These are phyloP conservation scores for Dasyprocta punctata DNA, from an alignment of 2,113 vertebrate genomes.

Conservation along the genomic window DNA sequence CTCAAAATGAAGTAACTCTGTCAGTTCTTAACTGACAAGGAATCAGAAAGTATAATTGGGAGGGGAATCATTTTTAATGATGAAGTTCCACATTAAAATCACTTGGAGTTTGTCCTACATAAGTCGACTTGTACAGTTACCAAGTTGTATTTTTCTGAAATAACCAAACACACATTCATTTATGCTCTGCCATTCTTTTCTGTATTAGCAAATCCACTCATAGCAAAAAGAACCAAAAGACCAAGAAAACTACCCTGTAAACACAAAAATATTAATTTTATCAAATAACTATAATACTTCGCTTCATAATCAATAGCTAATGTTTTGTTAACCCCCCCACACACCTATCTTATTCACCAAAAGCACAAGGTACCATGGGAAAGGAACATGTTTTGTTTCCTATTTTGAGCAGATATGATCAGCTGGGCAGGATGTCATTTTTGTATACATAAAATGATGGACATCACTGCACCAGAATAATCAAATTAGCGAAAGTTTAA, in stretches of 20 bases:
- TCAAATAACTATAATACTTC: not conserved
- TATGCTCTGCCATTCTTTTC: not conserved
- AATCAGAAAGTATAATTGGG: not conserved
- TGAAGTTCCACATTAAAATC: constrained; percentile 1
- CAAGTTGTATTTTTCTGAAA: not conserved
- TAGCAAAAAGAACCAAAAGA: not conserved
- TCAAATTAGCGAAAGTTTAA: not conserved
- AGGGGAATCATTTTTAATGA: not conserved
- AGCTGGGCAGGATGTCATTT: not conserved
- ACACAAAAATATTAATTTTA: not conserved
- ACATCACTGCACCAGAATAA: not conserved
- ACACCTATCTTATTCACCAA: not conserved
- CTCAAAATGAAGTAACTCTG: not conserved
- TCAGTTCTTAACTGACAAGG: not conserved
- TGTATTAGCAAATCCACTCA: constrained; percentile 8
- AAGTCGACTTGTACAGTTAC: not conserved
- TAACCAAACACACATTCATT: not conserved
- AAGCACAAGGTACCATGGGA: not conserved
- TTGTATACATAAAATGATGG: constrained; percentile 21
- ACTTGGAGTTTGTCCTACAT: not conserved
- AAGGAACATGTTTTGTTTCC: not conserved
- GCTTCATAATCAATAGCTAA: not conserved
- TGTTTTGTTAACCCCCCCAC: not conserved
- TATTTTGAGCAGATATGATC: not conserved
- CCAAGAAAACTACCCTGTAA: not conserved